Percentiles rank a stretch among this genome's conserved stretches.
Conservation (phyloP, 92 coral and sea anemone genomes). For the Montipora capitata region DNA sequence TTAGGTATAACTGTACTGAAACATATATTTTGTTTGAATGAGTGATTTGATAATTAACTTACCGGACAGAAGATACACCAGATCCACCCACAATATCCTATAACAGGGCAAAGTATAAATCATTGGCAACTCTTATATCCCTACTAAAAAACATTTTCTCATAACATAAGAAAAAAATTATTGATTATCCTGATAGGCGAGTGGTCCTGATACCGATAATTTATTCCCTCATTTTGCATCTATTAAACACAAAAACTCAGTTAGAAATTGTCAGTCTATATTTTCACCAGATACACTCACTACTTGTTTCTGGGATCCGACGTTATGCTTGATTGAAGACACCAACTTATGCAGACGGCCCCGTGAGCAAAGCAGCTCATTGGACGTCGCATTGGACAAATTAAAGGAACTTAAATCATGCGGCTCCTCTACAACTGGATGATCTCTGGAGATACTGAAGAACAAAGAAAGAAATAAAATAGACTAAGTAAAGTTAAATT, state of each 20-base stretch:
- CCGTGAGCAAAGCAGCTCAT: background rate
- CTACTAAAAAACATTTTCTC: background rate
- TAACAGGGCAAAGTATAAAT: background rate
- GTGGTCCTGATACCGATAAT: no score
- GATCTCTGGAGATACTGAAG: background rate
- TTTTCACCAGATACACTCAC: conserved; percentile 1
- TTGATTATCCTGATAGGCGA: no score
- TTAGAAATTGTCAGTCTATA: background rate
- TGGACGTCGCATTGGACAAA: background rate
- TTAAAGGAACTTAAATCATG: background rate
- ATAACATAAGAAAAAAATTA: no score
- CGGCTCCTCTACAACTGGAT: conserved; percentile 3
- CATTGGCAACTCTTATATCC: background rate
- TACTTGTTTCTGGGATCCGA: background rate
- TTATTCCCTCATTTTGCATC: no score
- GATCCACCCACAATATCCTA: background rate
- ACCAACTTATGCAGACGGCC: conserved; percentile 24
- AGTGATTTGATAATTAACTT: background rate
- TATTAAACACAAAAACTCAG: no score
- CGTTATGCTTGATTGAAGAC: conserved; percentile 32
- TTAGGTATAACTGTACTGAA: no score
- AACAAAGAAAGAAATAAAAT: background rate
- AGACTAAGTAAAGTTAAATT: background rate
- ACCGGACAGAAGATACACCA: background rate
- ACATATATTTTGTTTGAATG: no score